Conservation (phyloP, 2,797 vertebrate species). For the Lepidocolaptes lacrymiger region DNA sequence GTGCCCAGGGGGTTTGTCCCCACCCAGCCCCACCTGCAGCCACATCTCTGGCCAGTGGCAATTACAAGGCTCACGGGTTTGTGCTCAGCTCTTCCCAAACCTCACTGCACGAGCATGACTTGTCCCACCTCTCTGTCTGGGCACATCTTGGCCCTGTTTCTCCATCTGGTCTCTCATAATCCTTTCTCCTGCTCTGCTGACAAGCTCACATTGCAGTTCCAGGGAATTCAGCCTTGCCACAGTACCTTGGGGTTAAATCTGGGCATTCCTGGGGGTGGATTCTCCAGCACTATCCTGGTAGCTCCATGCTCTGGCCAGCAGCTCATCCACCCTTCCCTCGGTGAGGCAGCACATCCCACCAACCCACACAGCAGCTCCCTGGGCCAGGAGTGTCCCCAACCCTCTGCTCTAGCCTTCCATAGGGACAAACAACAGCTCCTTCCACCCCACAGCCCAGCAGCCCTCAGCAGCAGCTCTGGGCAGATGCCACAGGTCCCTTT, state of each 20-base stretch:
- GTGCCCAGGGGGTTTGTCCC: not conserved
- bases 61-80: not conserved
- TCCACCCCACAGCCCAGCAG: not conserved
- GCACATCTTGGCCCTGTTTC: not conserved
- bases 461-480: not conserved
- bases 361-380: not conserved
- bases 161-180: not conserved
- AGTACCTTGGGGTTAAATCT: not conserved
- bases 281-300: not conserved
- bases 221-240: not conserved
- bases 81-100: not conserved
- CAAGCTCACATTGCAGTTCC: not conserved
- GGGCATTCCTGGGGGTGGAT: not conserved
- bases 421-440: not conserved
- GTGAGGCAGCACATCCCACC: not conserved
- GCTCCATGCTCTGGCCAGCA: not conserved
- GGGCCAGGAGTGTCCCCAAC: too few relatives aligned
- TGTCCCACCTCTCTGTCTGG: not conserved
- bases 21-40: not conserved
- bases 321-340: not conserved
- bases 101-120: fast-evolving
- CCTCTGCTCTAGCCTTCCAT: not conserved
- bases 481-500: not conserved
- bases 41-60: fast-evolving
- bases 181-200: not conserved